A percentile compares a stretch with the other conserved stretches of the same genome.
Evolutionary conservation across 1,140 invertebrate genomes (phyloP).

Genomic region (Scaptomyza pallida): DNA sequence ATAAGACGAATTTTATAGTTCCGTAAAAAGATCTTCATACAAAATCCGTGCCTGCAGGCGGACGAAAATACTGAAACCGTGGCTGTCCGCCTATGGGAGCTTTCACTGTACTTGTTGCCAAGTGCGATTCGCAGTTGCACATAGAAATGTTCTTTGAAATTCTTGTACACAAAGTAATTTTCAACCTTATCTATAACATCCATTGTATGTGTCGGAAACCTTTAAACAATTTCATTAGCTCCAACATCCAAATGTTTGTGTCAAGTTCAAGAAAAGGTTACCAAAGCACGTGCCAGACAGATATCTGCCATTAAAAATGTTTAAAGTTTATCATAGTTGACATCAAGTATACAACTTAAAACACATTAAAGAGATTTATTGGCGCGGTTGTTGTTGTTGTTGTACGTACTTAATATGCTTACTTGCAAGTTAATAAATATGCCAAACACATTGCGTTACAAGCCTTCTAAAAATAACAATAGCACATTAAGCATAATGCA

Average conservation of each 20-base stretch:
- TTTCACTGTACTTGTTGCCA: too few relatives aligned
- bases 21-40: too few relatives aligned
- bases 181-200: background rate
- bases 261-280: conserved; percentile 1
- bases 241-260: background rate
- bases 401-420: conserved; percentile 5
- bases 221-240: conserved; percentile 3
- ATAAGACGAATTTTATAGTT: too few relatives aligned
- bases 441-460: conserved; percentile 13
- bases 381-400: background rate
- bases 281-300: background rate
- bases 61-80: too few relatives aligned
- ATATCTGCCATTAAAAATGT: background rate
- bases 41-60: too few relatives aligned
- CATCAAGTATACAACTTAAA: background rate
- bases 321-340: conserved; percentile 1
- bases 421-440: conserved; percentile 16
- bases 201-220: background rate
- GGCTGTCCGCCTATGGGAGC: too few relatives aligned
- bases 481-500: background rate
- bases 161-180: background rate
- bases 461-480: conserved; percentile 9
- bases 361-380: conserved; percentile 1
- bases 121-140: too few relatives aligned
- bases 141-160: background rate